phyloP scores from a whole-genome alignment of 2,113 vertebrate species.

The Campylomormyrus numenius region DNA sequence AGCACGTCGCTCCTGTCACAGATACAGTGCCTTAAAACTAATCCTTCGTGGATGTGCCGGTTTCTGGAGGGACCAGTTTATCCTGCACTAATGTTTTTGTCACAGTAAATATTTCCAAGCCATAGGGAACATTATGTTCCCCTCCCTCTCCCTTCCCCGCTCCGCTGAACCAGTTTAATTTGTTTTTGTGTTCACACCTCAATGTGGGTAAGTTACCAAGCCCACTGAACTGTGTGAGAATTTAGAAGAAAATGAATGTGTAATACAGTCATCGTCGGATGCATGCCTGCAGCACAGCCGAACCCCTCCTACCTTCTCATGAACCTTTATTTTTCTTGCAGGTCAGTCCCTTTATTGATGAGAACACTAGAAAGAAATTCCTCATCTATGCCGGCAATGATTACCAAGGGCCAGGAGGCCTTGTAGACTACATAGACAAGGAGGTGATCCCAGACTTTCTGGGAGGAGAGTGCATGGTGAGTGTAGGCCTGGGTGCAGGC shows the following conservation, averaged over 20 bases:
- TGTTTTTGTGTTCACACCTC: background rate
- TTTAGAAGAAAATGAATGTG: background rate
- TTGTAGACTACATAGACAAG: slow-evolving; percentile 85
- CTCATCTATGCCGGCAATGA: slow-evolving; percentile 94
- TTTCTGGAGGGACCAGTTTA: background rate
- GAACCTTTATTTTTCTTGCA: slow-evolving; percentile 34
- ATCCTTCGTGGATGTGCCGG: background rate
- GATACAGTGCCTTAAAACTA: background rate
- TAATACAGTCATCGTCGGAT: background rate
- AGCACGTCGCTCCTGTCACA: background rate
- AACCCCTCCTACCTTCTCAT: too few relatives aligned
- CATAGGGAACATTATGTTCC: background rate
- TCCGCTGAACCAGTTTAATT: background rate
- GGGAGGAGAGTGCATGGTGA: slow-evolving; percentile 83
- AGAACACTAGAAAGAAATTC: slow-evolving; percentile 94
- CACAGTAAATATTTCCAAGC: background rate
- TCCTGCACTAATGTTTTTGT: background rate
- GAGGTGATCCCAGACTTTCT: slow-evolving; percentile 90
- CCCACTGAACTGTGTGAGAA: background rate
- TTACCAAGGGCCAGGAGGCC: slow-evolving; percentile 84
- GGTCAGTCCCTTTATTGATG: slow-evolving; percentile 94
- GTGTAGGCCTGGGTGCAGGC: slow-evolving; percentile 16
- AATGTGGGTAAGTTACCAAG: background rate
- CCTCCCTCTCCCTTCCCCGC: background rate
- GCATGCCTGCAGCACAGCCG: background rate